phyloP scores from a whole-genome alignment of 2,113 vertebrate genomes.

The Trochalopteron elliotii region DNA sequence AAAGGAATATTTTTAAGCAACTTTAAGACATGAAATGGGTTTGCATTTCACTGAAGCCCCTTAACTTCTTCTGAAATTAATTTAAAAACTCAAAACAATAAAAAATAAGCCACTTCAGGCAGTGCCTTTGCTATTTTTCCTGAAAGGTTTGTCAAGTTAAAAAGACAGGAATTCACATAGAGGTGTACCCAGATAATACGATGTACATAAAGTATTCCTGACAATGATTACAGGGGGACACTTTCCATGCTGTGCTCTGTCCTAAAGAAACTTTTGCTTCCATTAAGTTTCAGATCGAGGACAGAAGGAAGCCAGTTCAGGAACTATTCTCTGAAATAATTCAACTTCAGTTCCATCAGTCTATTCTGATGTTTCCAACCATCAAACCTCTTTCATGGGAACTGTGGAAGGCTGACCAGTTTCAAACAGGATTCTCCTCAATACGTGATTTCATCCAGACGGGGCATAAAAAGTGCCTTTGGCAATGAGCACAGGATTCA shows the following conservation, averaged over 20 bases:
- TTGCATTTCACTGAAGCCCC: not conserved
- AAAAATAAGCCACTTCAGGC: not conserved
- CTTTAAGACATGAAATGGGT: conserved; percentile 4
- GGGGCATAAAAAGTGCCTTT: not conserved
- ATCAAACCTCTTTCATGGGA: not conserved
- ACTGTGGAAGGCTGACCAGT: not conserved
- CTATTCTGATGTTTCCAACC: not conserved
- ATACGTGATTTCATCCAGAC: not conserved
- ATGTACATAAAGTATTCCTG: too few relatives aligned
- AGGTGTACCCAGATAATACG: too few relatives aligned
- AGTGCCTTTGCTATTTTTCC: not conserved
- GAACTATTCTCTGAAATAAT: not conserved
- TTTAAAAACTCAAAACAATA: not conserved
- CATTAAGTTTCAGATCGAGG: not conserved
- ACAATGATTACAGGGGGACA: not conserved
- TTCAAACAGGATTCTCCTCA: not conserved
- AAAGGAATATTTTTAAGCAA: conserved; percentile 27
- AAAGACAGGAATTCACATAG: not conserved
- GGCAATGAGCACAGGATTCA: conserved; percentile 30
- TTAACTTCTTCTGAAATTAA: not conserved
- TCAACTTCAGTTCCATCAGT: not conserved
- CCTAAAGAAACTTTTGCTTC: not conserved
- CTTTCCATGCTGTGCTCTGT: not conserved
- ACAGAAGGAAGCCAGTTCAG: not conserved
- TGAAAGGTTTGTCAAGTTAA: not conserved